Conservation (phyloP, 2,797 vertebrate species). For the Setipinna tenuifilis region DNA sequence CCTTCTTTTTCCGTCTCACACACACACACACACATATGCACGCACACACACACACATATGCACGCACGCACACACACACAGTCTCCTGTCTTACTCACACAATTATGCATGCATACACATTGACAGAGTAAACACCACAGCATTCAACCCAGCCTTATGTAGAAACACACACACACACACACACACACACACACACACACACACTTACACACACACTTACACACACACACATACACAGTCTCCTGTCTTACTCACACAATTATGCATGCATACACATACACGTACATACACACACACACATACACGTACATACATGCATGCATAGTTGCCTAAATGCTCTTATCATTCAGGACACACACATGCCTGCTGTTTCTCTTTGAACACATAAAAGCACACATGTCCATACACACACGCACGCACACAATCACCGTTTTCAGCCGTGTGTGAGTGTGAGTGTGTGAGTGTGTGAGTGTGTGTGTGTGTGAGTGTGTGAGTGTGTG, state of each 20-base stretch:
- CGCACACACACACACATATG: slow-evolving; percentile 25
- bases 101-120: no score
- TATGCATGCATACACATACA: no score
- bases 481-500: slow-evolving; percentile 19
- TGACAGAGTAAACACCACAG: no score
- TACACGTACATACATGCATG: slow-evolving; percentile 24
- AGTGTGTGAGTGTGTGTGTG: slow-evolving; percentile 40
- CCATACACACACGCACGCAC: background rate
- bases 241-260: no score
- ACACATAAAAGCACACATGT: background rate
- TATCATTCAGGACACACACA: background rate
- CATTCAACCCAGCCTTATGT: background rate
- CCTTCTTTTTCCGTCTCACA: background rate
- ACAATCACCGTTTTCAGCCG: slow-evolving; percentile 25
- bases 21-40: slow-evolving; percentile 18
- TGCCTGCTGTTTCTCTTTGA: background rate
- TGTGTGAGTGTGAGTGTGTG: background rate
- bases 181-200: no score
- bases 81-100: no score
- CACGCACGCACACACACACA: background rate
- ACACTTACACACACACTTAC: slow-evolving; percentile 24
- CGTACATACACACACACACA: no score
- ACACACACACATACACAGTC: background rate
- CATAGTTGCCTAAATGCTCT: background rate
- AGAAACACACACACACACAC: no score